phyloP scores from a whole-genome alignment of 2,113 vertebrate genomes.

The Campylomormyrus tamandua region DNA sequence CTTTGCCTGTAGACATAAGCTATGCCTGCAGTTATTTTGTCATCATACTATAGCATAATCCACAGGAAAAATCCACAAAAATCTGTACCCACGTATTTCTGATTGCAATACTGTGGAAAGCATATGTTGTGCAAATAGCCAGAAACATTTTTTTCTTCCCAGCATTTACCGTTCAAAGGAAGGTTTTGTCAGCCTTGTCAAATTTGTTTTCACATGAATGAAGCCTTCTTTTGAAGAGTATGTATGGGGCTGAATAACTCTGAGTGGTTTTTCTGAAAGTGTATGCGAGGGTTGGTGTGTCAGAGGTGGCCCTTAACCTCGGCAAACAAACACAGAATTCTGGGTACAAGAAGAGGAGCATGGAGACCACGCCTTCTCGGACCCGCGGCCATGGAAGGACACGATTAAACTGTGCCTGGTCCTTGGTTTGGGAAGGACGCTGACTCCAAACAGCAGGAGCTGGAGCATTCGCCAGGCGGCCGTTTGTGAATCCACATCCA shows the following conservation, averaged over 20 bases:
- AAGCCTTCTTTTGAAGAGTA: not conserved
- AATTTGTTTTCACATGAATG: not conserved
- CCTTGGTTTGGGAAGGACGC: constrained; percentile 37
- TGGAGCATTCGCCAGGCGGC: constrained; percentile 62
- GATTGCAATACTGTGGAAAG: not conserved
- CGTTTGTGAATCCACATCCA: constrained; percentile 58
- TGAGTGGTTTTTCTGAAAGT: not conserved
- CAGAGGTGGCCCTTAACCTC: not conserved
- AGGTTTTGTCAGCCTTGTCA: not conserved
- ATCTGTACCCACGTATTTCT: not conserved
- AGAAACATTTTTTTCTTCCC: not conserved
- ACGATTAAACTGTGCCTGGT: constrained; percentile 54
- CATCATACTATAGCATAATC: not conserved
- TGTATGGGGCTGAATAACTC: not conserved
- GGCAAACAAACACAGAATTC: not conserved
- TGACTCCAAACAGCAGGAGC: constrained; percentile 69
- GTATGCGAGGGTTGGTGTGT: not conserved
- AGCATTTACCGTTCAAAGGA: not conserved
- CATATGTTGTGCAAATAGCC: not conserved
- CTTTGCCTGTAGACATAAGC: constrained; percentile 2
- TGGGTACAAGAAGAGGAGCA: not conserved
- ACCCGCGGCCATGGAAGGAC: constrained; percentile 41
- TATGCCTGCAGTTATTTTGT: constrained; percentile 7
- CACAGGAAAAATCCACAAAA: not conserved
- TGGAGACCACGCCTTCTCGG: not conserved